phyloP scores from a whole-genome alignment of 2,888 invertebrate species.

The Bellardia bayeri region DNA sequence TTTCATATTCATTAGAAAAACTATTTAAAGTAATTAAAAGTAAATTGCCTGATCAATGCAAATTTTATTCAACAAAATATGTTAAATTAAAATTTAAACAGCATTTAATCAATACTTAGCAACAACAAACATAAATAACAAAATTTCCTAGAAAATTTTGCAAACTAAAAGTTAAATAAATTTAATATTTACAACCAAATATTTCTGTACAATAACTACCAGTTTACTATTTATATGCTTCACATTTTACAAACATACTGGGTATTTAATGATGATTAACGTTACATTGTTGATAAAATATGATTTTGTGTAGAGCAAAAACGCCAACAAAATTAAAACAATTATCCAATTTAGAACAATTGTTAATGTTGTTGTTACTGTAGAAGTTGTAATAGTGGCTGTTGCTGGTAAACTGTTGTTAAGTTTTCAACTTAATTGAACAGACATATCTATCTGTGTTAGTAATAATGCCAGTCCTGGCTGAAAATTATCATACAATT shows the following conservation, averaged over 20 bases:
- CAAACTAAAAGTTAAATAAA: neutral
- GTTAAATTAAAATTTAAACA: no score
- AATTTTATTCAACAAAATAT: no score
- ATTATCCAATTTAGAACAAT: slow-evolving; percentile 30
- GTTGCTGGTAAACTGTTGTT: slow-evolving; percentile 15
- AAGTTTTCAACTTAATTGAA: slow-evolving; percentile 17
- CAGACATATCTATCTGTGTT: neutral
- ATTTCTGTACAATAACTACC: neutral
- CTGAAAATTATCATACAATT: slow-evolving; percentile 7
- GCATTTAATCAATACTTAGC: neutral
- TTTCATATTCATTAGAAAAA: no score
- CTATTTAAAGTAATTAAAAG: no score
- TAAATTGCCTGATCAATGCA: no score
- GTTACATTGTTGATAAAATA: slow-evolving; percentile 29
- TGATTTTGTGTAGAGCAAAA: neutral
- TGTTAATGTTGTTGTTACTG: neutral
- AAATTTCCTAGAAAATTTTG: neutral
- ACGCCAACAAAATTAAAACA: neutral
- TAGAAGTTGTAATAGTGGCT: no score
- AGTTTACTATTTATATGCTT: neutral
- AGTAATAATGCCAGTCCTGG: neutral
- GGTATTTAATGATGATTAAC: slow-evolving; percentile 28
- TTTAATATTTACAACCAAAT: neutral
- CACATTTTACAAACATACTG: neutral
- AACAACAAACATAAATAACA: neutral